phyloP scores from a whole-genome alignment of 1,140 invertebrate genomes.

The Pinna nobilis region DNA sequence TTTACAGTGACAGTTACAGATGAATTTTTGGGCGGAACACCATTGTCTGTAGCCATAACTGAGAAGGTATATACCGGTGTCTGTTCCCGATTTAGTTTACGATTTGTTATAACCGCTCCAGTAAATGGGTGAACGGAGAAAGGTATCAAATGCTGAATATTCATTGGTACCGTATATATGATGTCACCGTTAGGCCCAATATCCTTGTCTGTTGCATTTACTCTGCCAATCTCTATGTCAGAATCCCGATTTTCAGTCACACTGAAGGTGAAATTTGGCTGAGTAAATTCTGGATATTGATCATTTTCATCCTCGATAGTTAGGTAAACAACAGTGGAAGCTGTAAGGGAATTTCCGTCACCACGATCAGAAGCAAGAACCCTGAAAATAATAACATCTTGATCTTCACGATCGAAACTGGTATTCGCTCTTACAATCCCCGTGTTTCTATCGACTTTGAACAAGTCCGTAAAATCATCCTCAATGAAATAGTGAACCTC shows the following conservation, averaged over 20 bases:
- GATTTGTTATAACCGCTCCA: conserved; percentile 31
- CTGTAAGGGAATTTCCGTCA: conserved; percentile 1
- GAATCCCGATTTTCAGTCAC: conserved; percentile 31
- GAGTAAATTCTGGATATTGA: conserved; percentile 28
- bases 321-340: conserved; percentile 27
- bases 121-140: conserved; percentile 18
- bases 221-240: conserved; percentile 25
- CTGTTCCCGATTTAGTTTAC: conserved; percentile 29
- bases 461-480: conserved; percentile 13
- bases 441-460: conserved; percentile 30
- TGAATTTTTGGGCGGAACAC: conserved; percentile 73
- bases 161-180: conserved; percentile 13
- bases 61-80: conserved; percentile 79
- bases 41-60: conserved; percentile 74
- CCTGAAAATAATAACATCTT: conserved; percentile 22
- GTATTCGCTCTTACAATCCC: conserved; percentile 28
- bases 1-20: conserved; percentile 79
- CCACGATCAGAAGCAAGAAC: conserved; percentile 36
- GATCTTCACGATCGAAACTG: conserved; percentile 23
- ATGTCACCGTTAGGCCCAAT: conserved; percentile 34
- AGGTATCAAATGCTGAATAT: conserved; percentile 7
- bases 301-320: conserved; percentile 44
- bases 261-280: conserved; percentile 22
- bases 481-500: conserved; percentile 34
- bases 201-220: conserved; percentile 36